A percentile compares a stretch with the other conserved stretches of the same genome.
These are phyloP conservation scores for Xenopus laevis DNA, from an alignment of 2,113 vertebrate genomes.

Conservation along the genomic window DNA sequence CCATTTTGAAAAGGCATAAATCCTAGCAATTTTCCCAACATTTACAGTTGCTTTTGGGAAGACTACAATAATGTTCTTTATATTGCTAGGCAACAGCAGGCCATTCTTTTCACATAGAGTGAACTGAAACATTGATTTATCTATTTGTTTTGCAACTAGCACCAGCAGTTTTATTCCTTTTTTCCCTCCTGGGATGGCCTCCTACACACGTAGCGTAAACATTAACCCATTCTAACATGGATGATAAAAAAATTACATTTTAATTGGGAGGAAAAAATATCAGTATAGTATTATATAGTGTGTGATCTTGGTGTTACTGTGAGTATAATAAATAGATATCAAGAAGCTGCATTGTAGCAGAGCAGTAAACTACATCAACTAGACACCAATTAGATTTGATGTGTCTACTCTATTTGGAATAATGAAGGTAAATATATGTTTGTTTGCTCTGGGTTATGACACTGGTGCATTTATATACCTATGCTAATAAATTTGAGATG, in stretches of 20 bases:
- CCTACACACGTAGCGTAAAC: constrained; percentile 46
- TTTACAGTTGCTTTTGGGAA: constrained; percentile 3
- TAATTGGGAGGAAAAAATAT: background rate
- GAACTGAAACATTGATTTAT: constrained; percentile 72
- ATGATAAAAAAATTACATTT: background rate
- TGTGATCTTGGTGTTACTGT: background rate
- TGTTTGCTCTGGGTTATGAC: too few relatives aligned
- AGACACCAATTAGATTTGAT: too few relatives aligned
- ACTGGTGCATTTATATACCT: too few relatives aligned
- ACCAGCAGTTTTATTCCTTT: constrained; percentile 53
- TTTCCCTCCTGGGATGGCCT: constrained; percentile 55
- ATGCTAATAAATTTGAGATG: too few relatives aligned
- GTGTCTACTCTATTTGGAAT: too few relatives aligned
- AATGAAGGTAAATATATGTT: background rate
- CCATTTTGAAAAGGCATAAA: constrained; percentile 37
- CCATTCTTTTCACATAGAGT: constrained; percentile 52
- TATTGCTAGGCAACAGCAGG: constrained; percentile 59
- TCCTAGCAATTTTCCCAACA: background rate
- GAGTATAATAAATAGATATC: background rate
- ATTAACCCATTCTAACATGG: constrained; percentile 56
- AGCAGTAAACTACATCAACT: too few relatives aligned
- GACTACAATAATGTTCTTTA: constrained; percentile 43
- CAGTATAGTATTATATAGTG: too few relatives aligned
- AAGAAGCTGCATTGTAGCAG: too few relatives aligned
- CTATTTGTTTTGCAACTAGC: constrained; percentile 67